Conservation (phyloP, 2,888 invertebrate species). For the Steromphala cineraria region DNA sequence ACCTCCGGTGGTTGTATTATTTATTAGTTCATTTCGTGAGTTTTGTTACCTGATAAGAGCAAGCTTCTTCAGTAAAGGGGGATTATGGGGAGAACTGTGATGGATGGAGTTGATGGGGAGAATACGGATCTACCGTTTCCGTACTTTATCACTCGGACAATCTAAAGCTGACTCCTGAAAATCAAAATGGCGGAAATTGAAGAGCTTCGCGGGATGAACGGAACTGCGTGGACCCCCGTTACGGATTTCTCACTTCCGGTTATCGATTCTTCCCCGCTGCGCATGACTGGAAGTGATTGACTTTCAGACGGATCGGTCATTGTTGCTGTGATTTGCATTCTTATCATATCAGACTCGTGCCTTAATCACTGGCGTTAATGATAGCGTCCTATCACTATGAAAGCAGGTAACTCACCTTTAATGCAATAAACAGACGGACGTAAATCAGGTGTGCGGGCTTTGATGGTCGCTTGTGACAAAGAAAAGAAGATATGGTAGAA, state of each 20-base stretch:
- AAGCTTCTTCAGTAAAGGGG: slow-evolving; percentile 3
- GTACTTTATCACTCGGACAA: slow-evolving; percentile 10
- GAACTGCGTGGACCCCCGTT: slow-evolving; percentile 12
- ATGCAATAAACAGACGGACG: neutral
- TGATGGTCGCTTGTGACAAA: neutral
- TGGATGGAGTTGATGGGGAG: slow-evolving; percentile 3
- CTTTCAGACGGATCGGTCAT: slow-evolving; percentile 1
- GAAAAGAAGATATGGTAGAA: neutral
- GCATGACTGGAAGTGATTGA: slow-evolving; percentile 20
- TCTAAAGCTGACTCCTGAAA: neutral
- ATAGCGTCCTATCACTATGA: neutral
- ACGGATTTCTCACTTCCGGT: slow-evolving; percentile 24
- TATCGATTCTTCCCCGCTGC: slow-evolving; percentile 18
- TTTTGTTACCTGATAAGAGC: slow-evolving; percentile 15
- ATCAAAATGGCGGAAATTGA: slow-evolving; percentile 25
- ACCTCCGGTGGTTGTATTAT: neutral
- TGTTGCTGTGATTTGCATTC: slow-evolving; percentile 4
- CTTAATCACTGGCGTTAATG: neutral
- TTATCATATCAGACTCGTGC: neutral
- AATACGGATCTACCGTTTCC: neutral
- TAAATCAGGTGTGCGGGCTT: neutral
- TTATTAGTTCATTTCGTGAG: slow-evolving; percentile 20
- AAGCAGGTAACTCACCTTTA: slow-evolving; percentile 1
- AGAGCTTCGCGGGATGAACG: slow-evolving; percentile 19
- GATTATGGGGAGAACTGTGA: slow-evolving; percentile 6